A percentile compares a stretch with the other conserved stretches of the same genome.
Evolutionary conservation across 2,888 invertebrate species (phyloP).

Genomic region (Eretmocerus hayati): DNA sequence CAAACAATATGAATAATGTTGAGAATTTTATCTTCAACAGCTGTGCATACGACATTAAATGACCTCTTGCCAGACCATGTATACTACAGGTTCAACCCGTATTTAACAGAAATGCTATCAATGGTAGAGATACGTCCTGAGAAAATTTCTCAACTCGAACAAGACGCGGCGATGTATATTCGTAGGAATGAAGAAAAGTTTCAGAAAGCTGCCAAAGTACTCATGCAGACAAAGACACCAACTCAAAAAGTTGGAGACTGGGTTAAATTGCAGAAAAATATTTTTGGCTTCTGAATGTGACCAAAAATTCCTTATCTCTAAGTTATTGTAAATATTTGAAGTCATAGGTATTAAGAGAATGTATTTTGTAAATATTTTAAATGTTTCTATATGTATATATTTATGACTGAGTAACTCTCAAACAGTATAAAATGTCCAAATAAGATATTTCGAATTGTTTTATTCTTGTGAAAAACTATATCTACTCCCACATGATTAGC

Average conservation of each 20-base stretch:
- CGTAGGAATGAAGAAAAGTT: constrained; percentile 75
- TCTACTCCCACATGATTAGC: no score
- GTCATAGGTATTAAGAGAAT: no score
- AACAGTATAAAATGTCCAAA: no score
- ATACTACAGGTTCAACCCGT: constrained; percentile 85
- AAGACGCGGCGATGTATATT: constrained; percentile 73
- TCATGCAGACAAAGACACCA: constrained; percentile 43
- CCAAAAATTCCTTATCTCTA: no score
- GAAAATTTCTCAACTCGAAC: constrained; percentile 62
- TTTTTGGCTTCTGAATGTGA: constrained; percentile 32
- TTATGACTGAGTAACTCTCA: no score
- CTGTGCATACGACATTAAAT: constrained; percentile 68
- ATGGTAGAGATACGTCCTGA: constrained; percentile 75
- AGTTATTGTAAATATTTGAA: no score
- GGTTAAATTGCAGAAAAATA: constrained; percentile 44
- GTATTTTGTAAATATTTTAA: no score
- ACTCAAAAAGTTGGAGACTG: constrained; percentile 48
- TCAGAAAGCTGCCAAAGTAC: constrained; percentile 53
- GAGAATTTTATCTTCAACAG: constrained; percentile 48
- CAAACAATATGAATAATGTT: no score
- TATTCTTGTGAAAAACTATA: no score
- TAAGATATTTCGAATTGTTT: no score
- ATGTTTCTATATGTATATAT: no score
- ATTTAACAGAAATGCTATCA: constrained; percentile 68
- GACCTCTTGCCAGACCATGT: constrained; percentile 66